Base-by-base conservation (phyloP, 1,140 invertebrate species). In the Drosophila virilis region DNA sequence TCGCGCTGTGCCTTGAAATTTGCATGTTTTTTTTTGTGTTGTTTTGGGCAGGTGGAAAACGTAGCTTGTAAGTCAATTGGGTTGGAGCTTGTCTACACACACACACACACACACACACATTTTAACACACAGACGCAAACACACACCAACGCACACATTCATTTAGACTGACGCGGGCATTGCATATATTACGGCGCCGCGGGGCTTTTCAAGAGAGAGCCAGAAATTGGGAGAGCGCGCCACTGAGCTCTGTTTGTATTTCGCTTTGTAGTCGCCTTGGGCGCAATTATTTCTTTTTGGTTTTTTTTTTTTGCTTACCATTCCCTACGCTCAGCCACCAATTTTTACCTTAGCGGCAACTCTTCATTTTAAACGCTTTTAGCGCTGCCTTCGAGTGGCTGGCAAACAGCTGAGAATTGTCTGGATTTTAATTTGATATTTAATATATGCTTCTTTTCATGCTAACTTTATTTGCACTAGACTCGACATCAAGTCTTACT, bases 261-360 rank as follows among this genome's bases (percentile, higher is more conserved):
- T 89, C 83, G 84, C 79, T 88, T 88, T 80, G 84, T 86, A 88
- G 83, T 83, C 83, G 84, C 83, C 84, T 83, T 83, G 83, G 83
- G 83, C 83, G 62, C 83, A 88, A 88, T 88, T 88, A 88, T 88
- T 89, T 73, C 55, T 22, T 35, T 70, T 52, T 45, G 43, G 32
- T 59, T 77, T 80, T 74, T 71, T 37, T 59, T 77, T 80, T 74
- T 71, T 62, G 73, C 76, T 70, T 73, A 67, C 66, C 42, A 2
- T 2, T 8, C 9, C 33, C 9, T 17, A 13, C 5, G 7, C n/a
- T 13, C 13, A 6, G 1, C 22, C 13, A 9, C 10, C 8, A 28
- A 51, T 35, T 68, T 57, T 51, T 37, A 51, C 40, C 43, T 58
- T 37, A n/a, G 48, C 46, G 33, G 46, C 55, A 74, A 60, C 71